These are phyloP conservation scores for Kryptolebias marmoratus DNA, from an alignment of 2,113 vertebrate genomes.

Conservation along the genomic window DNA sequence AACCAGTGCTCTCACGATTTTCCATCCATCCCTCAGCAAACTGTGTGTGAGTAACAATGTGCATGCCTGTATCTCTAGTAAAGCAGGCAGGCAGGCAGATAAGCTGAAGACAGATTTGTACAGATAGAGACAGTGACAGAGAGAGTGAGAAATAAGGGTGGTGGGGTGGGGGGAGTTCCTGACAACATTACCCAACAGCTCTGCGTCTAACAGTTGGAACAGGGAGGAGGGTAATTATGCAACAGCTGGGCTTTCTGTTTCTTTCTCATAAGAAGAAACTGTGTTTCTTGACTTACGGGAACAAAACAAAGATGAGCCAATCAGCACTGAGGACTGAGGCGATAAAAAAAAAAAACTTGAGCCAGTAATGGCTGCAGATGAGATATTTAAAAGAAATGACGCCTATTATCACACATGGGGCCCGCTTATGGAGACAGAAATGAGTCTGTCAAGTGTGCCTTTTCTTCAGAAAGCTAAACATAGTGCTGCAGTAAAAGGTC, in stretches of 20 bases:
- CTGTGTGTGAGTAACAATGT: constrained; percentile 1
- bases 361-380: neutral
- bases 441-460: neutral
- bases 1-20: neutral
- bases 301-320: constrained; percentile 36
- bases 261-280: constrained; percentile 51
- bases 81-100: constrained; percentile 18
- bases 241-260: constrained; percentile 54
- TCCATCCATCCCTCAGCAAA: constrained; percentile 12
- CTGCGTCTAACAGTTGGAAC: constrained; percentile 38
- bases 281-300: constrained; percentile 30
- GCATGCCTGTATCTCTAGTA: neutral
- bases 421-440: neutral
- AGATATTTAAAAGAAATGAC: constrained; percentile 20
- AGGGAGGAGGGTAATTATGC: constrained; percentile 37
- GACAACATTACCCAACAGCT: constrained; percentile 55
- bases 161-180: constrained; percentile 30
- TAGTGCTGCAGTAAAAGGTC: neutral
- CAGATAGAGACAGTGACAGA: constrained; percentile 10
- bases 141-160: neutral
- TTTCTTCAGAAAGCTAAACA: constrained; percentile 26
- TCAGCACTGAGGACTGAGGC: constrained; percentile 7
- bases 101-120: constrained; percentile 8
- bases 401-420: neutral
- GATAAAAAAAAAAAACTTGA: neutral